A percentile compares a stretch with the other conserved stretches of the same genome.
Conservation (phyloP, 2,888 invertebrate species). For the Trissolcus brochymenae region DNA sequence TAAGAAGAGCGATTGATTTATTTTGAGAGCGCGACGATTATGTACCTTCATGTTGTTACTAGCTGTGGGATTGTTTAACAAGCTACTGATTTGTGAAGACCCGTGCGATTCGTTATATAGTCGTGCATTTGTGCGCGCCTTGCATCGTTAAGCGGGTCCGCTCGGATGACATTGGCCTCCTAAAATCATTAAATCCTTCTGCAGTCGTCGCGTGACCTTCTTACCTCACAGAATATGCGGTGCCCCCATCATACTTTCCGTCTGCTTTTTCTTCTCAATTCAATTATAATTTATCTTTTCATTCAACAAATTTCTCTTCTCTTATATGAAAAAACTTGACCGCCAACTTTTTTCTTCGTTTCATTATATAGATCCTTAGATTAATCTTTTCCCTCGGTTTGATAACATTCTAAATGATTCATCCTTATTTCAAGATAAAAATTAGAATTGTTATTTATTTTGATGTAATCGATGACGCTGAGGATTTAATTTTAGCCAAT, state of each 20-base stretch:
- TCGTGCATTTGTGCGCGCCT: conserved; percentile 66
- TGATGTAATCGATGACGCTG: conserved; percentile 65
- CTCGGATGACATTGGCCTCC: conserved; percentile 73
- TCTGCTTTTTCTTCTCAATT: conserved; percentile 8
- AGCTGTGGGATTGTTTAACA: conserved; percentile 64
- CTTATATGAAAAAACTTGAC: neutral
- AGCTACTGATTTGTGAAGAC: conserved; percentile 71
- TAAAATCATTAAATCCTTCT: conserved; percentile 68
- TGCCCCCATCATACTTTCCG: conserved; percentile 28
- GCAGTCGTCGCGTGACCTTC: conserved; percentile 66
- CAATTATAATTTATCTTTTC: conserved; percentile 13
- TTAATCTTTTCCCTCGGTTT: too few species aligned
- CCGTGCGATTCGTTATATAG: conserved; percentile 69
- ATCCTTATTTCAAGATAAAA: too few species aligned
- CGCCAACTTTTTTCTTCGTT: too few species aligned
- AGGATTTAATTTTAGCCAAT: conserved; percentile 57
- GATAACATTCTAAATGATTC: too few species aligned
- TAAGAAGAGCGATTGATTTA: neutral
- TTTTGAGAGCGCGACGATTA: neutral
- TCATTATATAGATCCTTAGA: too few species aligned
- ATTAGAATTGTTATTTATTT: too few species aligned
- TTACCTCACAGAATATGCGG: conserved; percentile 57
- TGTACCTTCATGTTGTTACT: conserved; percentile 71
- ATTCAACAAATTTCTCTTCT: neutral
- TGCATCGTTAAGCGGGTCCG: conserved; percentile 66